Percentiles rank a stretch among this genome's conserved stretches.
Conservation (phyloP, 2,113 vertebrate genomes). For the Platichthys stellatus region DNA sequence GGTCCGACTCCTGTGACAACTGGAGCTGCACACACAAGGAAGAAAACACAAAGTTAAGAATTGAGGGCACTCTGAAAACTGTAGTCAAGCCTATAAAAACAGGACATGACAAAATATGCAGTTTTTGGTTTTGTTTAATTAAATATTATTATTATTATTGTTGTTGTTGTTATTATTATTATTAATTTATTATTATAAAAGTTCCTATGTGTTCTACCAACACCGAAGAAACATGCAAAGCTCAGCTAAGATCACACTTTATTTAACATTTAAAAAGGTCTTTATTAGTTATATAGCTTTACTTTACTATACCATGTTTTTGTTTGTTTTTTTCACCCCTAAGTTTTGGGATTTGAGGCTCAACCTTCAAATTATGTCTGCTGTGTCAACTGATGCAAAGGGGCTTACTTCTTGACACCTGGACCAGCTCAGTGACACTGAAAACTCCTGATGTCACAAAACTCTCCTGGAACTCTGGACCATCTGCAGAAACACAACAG, state of each 20-base stretch:
- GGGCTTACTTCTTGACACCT: conserved; percentile 93
- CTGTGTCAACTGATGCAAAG: not conserved
- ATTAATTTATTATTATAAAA: not conserved
- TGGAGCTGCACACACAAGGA: conserved; percentile 81
- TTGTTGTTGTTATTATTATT: not conserved
- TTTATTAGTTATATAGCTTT: not conserved
- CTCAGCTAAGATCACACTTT: not conserved
- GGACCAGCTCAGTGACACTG: conserved; percentile 97
- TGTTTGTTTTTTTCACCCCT: not conserved
- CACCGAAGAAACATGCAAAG: not conserved
- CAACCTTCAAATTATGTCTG: not conserved
- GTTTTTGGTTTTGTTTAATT: not conserved
- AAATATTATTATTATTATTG: not conserved
- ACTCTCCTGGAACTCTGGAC: conserved; percentile 95
- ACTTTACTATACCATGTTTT: not conserved
- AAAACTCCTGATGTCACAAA: conserved; percentile 97
- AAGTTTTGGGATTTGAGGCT: not conserved
- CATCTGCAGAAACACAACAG: conserved; percentile 81
- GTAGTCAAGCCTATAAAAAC: not conserved
- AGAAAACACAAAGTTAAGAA: conserved; percentile 20
- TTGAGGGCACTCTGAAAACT: not conserved
- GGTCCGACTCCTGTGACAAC: conserved; percentile 94
- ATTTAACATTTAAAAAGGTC: not conserved
- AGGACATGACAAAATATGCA: not conserved
- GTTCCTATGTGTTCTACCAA: not conserved